Percentiles rank a stretch among this genome's conserved stretches.
phyloP scores from a whole-genome alignment of 2,797 vertebrate genomes.

The Channallabes apus region DNA sequence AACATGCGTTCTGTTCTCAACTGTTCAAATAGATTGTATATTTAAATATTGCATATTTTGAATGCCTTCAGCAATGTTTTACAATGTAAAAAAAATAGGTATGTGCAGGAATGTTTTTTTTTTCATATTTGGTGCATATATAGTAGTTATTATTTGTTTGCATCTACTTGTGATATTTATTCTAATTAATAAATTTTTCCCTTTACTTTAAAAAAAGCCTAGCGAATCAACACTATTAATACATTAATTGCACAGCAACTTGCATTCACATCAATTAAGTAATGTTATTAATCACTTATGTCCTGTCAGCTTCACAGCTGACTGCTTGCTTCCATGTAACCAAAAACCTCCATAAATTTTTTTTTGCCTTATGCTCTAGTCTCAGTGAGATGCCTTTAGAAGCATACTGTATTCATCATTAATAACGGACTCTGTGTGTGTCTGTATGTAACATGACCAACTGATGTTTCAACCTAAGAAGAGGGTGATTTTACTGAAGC shows the following conservation, averaged over 20 bases:
- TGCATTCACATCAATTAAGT: background rate
- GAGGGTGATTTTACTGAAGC: slow-evolving; percentile 20
- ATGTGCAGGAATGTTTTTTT: background rate
- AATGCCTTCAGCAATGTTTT: too few relatives aligned
- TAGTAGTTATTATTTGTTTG: background rate
- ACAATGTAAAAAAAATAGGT: too few relatives aligned
- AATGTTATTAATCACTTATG: background rate
- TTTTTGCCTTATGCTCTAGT: background rate
- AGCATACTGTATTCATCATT: background rate
- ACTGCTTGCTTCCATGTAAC: background rate
- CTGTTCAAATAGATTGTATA: too few relatives aligned
- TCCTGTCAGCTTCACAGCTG: background rate
- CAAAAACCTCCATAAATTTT: background rate
- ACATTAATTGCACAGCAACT: too few relatives aligned
- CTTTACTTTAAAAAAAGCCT: background rate
- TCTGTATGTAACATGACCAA: background rate
- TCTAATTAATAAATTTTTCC: background rate
- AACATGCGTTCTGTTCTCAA: too few relatives aligned
- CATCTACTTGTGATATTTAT: background rate
- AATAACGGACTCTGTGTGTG: too few relatives aligned
- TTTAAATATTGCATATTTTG: too few relatives aligned
- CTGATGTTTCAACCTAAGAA: background rate
- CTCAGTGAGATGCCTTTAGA: background rate
- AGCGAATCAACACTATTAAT: background rate
- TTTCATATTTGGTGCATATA: background rate